Evolutionary conservation across 2,888 invertebrate genomes (phyloP), one percentile per base, ranked within the genome.

Genomic region (Epistrophella euchroma): DNA sequence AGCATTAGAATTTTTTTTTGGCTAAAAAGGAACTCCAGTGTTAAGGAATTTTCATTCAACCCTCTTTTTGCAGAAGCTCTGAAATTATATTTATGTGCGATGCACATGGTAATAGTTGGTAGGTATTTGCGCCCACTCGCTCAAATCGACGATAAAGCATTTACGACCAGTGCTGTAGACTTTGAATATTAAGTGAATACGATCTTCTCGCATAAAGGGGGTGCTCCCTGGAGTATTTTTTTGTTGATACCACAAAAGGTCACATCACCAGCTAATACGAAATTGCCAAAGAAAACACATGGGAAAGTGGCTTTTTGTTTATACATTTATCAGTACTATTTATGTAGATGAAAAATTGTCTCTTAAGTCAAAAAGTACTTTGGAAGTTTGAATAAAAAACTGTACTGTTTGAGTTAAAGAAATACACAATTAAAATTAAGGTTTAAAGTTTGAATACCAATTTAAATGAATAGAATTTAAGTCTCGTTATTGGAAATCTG

Each of bases 21-120:
- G 55, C 62, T n/a, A 45, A 56, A 32, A 15, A 17, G 35, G 13
- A 35, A 45, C 37, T 62, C n/a, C 28, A 47, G 60, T 72, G 66
- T 60, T 60, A 56, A 43, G 66, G 80, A 66, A 72, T 85, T 72
- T 85, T 47, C 80, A 80, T 80, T 72, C 75, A 72, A 76, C 72
- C 56, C 75, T 47, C 66, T 35, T 22, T 60, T 13, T 37, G 64
- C 2, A 47, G 52, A 74, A 66, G 43, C 64, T 58, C n/a, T 40
- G 56, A 56, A 37, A 7, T 60, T 62, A 74, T 62, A 74, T 45
- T 32, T 43, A 45, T 64, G 43, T n/a, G n/a, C n/a, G 32, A 79
- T 84, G 79, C 84, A 75, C 66, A 80, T 75, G 79, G 79, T 75
- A 71, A 80, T 71, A 75, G 60, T 22, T 58, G 62, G 32, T 52